Conservation (phyloP, 2,888 invertebrate species). For the Crematogaster levior region DNA sequence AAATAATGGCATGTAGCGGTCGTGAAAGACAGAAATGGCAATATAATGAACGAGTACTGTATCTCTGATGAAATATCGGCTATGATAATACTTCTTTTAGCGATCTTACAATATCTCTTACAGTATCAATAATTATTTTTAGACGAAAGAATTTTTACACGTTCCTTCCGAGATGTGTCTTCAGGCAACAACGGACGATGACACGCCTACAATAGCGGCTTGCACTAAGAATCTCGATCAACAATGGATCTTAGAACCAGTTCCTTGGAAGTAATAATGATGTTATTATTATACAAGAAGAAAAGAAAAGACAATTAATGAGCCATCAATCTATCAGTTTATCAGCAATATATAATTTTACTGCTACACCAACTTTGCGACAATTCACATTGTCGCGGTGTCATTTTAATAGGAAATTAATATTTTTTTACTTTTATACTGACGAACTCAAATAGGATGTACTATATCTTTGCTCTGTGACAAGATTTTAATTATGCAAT, state of each 20-base stretch:
- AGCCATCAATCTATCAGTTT: slow-evolving; percentile 13
- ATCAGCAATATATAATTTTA: background rate
- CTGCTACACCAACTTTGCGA: background rate
- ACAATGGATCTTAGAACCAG: slow-evolving; percentile 90
- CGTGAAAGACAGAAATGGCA: slow-evolving; percentile 90
- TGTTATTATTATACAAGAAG: background rate
- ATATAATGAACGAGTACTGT: slow-evolving; percentile 86
- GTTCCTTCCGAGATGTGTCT: slow-evolving; percentile 88
- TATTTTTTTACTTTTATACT: slow-evolving; percentile 48
- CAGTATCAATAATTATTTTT: slow-evolving; percentile 68
- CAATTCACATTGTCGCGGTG: background rate
- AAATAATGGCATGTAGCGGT: slow-evolving; percentile 91
- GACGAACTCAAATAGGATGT: background rate
- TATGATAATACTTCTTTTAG: background rate
- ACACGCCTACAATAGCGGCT: slow-evolving; percentile 87
- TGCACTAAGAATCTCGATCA: slow-evolving; percentile 88
- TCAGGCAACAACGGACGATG: slow-evolving; percentile 86
- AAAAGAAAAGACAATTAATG: background rate
- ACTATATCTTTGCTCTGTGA: background rate
- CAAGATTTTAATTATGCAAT: background rate
- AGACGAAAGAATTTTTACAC: slow-evolving; percentile 87
- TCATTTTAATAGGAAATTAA: background rate
- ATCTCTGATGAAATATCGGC: background rate
- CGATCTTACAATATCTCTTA: background rate
- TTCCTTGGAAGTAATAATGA: slow-evolving; percentile 88